These are phyloP conservation scores for Drosophila busckii DNA, from an alignment of 1,140 invertebrate species.

Conservation along the genomic window DNA sequence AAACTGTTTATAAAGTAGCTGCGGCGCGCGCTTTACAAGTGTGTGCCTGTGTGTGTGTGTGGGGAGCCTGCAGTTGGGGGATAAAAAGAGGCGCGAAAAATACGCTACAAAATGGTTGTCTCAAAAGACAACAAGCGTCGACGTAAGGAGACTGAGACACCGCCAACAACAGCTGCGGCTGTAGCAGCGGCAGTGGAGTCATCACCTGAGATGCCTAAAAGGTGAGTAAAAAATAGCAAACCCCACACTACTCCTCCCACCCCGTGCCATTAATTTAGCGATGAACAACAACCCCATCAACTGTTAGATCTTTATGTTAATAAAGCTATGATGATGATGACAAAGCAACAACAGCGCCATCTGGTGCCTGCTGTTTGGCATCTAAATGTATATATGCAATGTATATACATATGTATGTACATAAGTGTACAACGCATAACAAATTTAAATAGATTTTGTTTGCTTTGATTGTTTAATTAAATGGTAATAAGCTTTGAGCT, in stretches of 20 bases:
- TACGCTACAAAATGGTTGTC: conserved; percentile 77
- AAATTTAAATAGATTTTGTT: too few relatives aligned
- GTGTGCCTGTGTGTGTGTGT: conserved; percentile 15
- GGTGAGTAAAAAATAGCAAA: too few relatives aligned
- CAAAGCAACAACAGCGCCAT: too few relatives aligned
- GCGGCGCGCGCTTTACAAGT: conserved; percentile 4
- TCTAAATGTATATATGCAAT: conserved; percentile 13
- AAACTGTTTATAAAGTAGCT: conserved; percentile 17
- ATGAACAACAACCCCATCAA: too few relatives aligned
- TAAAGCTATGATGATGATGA: too few relatives aligned
- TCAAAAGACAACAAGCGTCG: conserved; percentile 78
- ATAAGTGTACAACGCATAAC: conserved; percentile 38
- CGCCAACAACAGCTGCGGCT: conserved; percentile 49
- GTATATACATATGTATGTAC: conserved; percentile 8
- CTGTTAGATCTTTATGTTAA: too few relatives aligned
- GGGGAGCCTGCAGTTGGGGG: conserved; percentile 26
- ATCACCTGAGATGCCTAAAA: conserved; percentile 78
- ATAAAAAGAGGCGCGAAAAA: conserved; percentile 69
- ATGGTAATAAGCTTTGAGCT: not conserved
- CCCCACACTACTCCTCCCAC: too few relatives aligned
- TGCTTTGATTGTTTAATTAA: not conserved
- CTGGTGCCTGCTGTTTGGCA: too few relatives aligned
- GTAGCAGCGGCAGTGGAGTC: conserved; percentile 61
- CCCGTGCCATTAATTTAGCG: too few relatives aligned
- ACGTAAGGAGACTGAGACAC: conserved; percentile 69